Base-by-base conservation (phyloP, 2,797 vertebrate genomes). In the Aeoliscus strigatus region DNA sequence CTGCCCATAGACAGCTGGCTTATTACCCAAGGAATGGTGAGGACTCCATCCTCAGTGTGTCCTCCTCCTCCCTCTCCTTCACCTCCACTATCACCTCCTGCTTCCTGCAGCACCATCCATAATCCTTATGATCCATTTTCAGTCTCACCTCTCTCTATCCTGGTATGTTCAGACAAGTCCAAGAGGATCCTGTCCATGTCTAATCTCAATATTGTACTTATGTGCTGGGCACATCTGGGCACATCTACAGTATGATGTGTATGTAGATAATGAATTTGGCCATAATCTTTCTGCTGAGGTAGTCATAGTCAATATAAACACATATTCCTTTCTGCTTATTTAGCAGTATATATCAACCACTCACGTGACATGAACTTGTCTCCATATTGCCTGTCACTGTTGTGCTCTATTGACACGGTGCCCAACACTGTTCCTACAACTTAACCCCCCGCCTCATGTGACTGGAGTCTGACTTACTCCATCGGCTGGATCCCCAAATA, bases 21-120 rank as follows among this genome's bases (percentile, higher is more conserved):
- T 83, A 95, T 97, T 86, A 93, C 92, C 85, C 96, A 98, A 97
- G 96, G 96, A 98, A 98, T 98, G 96, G 96, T 98, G 96, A 99
- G 93, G 90, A 89, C 81, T 87, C 85, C 86, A 70, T 76, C 77
- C 71, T 77, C 73, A 70, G 73, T 88, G 82, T 87, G 68, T 73
- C 73, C 77, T 78, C 83, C 72, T 59, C 59, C 62, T 29, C 27
- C 25, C 51, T 39, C 52, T 59, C 39, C 57, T 52, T 34, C 48
- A 18, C 62, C 44, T 67, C 66, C 43, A 38, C 54, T 17, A 21
- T 58, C 69, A 64, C 38, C 39, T 33, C 36, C 32, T 38, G 41
- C 55, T 39, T 63, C 39, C 53, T 39, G 44, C 29, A 14, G 21
- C 47, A 25, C 62, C 56, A 54, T 50, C 38, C 51, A 45, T 67